Evolutionary conservation across 2,888 invertebrate species (phyloP).

Genomic region (Platycheirus albimanus): DNA sequence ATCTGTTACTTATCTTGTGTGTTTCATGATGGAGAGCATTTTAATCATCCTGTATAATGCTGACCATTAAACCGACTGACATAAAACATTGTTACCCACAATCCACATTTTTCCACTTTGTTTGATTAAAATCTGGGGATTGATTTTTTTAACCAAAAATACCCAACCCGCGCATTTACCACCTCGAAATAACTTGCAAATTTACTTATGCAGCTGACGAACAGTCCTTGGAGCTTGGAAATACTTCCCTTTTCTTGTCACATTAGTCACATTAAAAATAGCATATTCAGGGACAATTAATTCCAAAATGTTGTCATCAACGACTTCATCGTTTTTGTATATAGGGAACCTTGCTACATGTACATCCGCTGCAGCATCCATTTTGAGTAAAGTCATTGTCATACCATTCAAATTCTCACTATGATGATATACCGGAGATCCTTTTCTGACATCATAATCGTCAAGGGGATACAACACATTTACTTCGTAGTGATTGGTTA

Average conservation of each 20-base stretch:
- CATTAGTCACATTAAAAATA: background rate
- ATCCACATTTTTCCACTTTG: too few relatives aligned
- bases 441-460: background rate
- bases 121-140: too few relatives aligned
- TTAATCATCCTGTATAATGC: too few relatives aligned
- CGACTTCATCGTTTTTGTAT: background rate
- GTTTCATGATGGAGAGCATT: too few relatives aligned
- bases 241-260: background rate
- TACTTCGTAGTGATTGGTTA: conserved; percentile 21
- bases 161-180: too few relatives aligned
- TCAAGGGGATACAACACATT: conserved; percentile 22
- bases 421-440: background rate
- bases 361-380: background rate
- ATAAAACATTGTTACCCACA: too few relatives aligned
- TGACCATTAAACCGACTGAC: too few relatives aligned
- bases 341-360: background rate
- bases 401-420: background rate
- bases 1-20: too few relatives aligned
- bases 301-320: background rate
- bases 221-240: background rate
- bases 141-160: too few relatives aligned
- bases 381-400: background rate
- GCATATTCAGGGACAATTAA: background rate
- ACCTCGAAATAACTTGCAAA: too few relatives aligned
- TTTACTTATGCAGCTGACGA: too few relatives aligned